Evolutionary conservation across 2,888 invertebrate genomes (phyloP), one percentile per base, ranked within the genome.

Genomic region (Brenthis daphne): DNA sequence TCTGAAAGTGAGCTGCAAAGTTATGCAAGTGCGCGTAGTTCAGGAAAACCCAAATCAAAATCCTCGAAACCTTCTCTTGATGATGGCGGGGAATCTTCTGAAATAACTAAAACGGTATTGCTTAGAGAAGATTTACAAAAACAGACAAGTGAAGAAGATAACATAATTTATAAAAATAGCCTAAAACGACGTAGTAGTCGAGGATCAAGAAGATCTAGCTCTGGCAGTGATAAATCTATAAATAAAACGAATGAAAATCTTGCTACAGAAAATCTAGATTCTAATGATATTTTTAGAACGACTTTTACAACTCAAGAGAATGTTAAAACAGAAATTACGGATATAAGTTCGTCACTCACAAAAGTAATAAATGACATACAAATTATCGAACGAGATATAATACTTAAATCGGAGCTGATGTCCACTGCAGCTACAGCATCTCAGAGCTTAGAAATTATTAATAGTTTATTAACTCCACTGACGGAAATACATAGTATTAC

Each of bases 11-110:
- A 94, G 71, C 84, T 94, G 71, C 95, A 94, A 77, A 94, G 94
- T 70, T 96, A 94, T 85, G 95, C 94, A 37, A 95, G 95, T 80
- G 95, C 95, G 0, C 92, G 93, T 73, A 94, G 94, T 82, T 94
- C 93, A 13, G 92, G 88, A 20, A 94, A 92, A 80, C 79, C 82
- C 58, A 87, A 90, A 79, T 80, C 85, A 8, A 86, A 89, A 79
- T 82, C 84, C 47, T 83, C 81, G 0, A 90, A 87, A 70, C 85
- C 82, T 20, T 86, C 85, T 5, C 79, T 75, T 14, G 85, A 87
- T 74, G 88, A 88, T 55, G 83, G 78, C 70, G 88, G 78, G 73
- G 87, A 81, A 77, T 88, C 78, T 74, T 89, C 77, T 74, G 91
- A 86, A 64, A 71, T 85, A 2, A 82, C 81, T 3, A 87, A 88